Percentiles rank a stretch among this genome's conserved stretches.
phyloP scores from a whole-genome alignment of 2,113 vertebrate genomes.

The Bos taurus region DNA sequence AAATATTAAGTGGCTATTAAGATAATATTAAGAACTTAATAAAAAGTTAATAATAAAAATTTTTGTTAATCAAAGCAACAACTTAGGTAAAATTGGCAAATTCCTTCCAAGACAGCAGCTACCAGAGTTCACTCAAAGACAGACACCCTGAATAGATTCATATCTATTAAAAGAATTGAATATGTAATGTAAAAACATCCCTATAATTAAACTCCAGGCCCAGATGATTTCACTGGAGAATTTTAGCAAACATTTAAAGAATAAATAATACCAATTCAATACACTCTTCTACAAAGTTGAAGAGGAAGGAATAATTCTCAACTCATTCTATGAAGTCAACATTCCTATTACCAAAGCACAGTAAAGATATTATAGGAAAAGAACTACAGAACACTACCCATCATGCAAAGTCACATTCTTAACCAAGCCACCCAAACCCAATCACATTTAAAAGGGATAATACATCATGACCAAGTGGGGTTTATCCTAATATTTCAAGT shows the following conservation, averaged over 20 bases:
- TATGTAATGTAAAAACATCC: background rate
- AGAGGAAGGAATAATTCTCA: background rate
- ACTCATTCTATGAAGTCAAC: background rate
- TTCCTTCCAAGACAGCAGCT: background rate
- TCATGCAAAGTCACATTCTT: background rate
- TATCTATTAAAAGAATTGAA: background rate
- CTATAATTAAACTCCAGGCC: background rate
- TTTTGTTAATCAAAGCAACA: background rate
- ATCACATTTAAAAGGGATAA: background rate
- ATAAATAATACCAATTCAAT: background rate
- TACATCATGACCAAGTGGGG: background rate
- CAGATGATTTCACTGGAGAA: background rate
- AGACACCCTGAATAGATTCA: background rate
- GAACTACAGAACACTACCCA: background rate
- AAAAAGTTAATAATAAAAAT: background rate
- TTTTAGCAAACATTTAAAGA: constrained; percentile 26
- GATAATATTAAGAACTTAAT: background rate
- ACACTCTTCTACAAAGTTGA: background rate
- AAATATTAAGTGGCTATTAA: constrained; percentile 11
- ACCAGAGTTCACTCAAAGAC: background rate
- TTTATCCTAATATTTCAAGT: background rate
- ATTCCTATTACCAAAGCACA: background rate
- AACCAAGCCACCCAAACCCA: background rate
- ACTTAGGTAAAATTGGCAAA: background rate
- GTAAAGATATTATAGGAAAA: background rate